Evolutionary conservation across 2,797 vertebrate genomes (phyloP).

Genomic region (Mus spretus): DNA sequence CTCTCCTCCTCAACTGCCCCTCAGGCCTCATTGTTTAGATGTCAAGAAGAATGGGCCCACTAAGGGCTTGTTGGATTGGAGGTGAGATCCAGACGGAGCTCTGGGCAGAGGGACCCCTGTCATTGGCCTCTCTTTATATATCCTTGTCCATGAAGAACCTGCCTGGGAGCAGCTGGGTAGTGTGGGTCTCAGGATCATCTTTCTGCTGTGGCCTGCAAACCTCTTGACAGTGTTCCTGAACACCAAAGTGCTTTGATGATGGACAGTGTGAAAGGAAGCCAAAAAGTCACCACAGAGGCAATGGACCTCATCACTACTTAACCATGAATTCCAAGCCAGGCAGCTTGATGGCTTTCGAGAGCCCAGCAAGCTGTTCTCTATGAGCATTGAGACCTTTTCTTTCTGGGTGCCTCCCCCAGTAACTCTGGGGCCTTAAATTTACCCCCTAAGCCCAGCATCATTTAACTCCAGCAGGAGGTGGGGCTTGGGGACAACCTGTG

Average conservation of each 20-base stretch:
- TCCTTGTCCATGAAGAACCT: neutral
- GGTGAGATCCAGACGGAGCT: neutral
- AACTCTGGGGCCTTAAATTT: too few relatives aligned
- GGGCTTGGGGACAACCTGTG: neutral
- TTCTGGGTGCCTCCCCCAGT: neutral
- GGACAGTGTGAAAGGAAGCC: neutral
- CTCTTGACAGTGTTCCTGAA: neutral
- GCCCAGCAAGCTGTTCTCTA: neutral
- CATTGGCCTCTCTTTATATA: neutral
- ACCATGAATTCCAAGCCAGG: neutral
- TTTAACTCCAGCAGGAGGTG: neutral
- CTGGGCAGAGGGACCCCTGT: neutral
- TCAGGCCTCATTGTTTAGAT: neutral
- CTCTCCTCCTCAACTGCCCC: neutral
- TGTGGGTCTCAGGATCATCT: accelerated
- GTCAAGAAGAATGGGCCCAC: neutral
- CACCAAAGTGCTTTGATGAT: neutral
- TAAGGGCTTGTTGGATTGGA: neutral
- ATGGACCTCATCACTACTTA: neutral
- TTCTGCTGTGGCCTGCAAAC: accelerated
- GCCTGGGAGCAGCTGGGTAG: neutral
- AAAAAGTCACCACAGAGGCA: neutral
- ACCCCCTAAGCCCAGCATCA: neutral
- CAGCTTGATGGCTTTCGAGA: neutral
- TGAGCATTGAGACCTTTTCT: too few relatives aligned